Evolutionary conservation across 2,113 vertebrate species (phyloP).

Genomic region (Vicugna pacos): DNA sequence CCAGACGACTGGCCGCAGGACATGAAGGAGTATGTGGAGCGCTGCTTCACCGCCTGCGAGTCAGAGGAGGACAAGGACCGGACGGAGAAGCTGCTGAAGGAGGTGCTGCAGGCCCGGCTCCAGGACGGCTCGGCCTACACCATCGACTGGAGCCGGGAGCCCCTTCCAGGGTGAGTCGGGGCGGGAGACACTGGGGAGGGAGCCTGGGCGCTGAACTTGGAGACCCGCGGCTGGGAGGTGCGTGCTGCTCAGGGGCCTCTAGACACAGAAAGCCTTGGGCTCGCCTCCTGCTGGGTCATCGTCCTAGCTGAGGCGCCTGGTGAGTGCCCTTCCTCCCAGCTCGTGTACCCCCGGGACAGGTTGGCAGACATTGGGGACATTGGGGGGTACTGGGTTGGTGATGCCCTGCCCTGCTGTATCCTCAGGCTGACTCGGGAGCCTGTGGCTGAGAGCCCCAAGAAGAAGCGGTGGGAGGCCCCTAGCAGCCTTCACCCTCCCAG

Average conservation of each 20-base stretch:
- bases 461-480: constrained; percentile 91
- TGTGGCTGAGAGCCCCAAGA: constrained; percentile 87
- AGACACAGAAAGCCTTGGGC: not conserved
- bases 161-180: constrained; percentile 88
- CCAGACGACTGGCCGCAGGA: constrained; percentile 95
- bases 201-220: not conserved
- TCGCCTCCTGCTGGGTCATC: not conserved
- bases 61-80: constrained; percentile 95
- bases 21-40: constrained; percentile 97
- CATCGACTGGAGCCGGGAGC: constrained; percentile 95
- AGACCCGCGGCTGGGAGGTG: not conserved
- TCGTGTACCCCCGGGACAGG: not conserved
- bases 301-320: not conserved
- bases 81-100: constrained; percentile 95
- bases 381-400: not conserved
- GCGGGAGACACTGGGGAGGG: rapidly evolving
- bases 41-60: constrained; percentile 96
- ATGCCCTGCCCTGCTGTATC: constrained; percentile 36
- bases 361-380: rapidly evolving
- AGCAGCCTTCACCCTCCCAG: constrained; percentile 85
- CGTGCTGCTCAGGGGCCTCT: not conserved
- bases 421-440: constrained; percentile 82
- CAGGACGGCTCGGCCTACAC: constrained; percentile 96
- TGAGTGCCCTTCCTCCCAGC: not conserved
- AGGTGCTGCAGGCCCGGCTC: constrained; percentile 93